Evolutionary conservation across 2,888 invertebrate species (phyloP).

Genomic region (Xestia sexstrigata): DNA sequence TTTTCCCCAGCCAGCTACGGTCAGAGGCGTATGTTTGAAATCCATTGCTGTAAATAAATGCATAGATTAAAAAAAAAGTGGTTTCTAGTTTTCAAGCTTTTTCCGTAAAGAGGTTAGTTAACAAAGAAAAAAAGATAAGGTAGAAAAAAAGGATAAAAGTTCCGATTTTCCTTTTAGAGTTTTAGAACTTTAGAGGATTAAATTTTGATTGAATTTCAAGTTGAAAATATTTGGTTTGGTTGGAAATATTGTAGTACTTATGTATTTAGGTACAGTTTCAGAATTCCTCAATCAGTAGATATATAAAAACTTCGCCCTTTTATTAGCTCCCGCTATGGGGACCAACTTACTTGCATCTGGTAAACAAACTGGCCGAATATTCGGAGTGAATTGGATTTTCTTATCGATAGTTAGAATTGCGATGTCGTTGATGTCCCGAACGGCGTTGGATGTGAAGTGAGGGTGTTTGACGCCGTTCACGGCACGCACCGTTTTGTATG

Average conservation of each 20-base stretch:
- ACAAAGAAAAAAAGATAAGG: background rate
- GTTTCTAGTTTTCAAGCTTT: background rate
- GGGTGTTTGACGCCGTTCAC: constrained; percentile 85
- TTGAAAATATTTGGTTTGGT: no score
- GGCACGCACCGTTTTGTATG: constrained; percentile 75
- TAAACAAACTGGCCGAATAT: constrained; percentile 89
- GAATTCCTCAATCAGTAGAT: background rate
- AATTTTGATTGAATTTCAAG: background rate
- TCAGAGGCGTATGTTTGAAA: constrained; percentile 77
- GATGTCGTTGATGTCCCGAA: constrained; percentile 91
- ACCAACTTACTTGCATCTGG: constrained; percentile 76
- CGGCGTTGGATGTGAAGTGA: constrained; percentile 88
- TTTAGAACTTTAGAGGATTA: no score
- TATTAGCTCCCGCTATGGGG: background rate
- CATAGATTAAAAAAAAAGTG: background rate
- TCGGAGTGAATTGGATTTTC: constrained; percentile 83
- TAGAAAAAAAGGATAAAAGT: background rate
- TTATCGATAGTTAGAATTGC: constrained; percentile 88
- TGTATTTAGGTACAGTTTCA: background rate
- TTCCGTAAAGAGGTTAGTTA: background rate
- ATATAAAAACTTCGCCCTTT: background rate
- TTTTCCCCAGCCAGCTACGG: constrained; percentile 89
- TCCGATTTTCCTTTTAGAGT: background rate
- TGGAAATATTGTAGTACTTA: background rate
- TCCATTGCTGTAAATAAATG: constrained; percentile 77